These are phyloP conservation scores for Haliclona indistincta DNA, from an alignment of 37 sponge, comb jelly and placozoan genomes.

Conservation along the genomic window DNA sequence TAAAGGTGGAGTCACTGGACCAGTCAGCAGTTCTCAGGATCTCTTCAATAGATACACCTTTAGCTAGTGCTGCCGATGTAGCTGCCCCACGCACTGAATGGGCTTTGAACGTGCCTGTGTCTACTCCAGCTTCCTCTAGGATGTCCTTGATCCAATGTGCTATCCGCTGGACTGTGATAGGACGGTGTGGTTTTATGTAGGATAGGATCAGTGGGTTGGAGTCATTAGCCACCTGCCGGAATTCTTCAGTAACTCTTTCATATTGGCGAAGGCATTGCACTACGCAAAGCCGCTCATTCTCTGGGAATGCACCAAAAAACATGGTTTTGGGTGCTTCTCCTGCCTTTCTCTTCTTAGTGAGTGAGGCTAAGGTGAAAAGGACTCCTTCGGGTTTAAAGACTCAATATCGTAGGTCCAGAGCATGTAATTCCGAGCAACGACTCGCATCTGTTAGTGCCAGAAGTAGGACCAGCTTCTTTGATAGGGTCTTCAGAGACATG, in stretches of 20 bases:
- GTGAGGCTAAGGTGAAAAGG: slow-evolving; percentile 19
- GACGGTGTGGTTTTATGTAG: background rate
- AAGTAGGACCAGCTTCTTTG: slow-evolving; percentile 24
- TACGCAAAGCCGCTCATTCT: background rate
- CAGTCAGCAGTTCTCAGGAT: slow-evolving; percentile 11
- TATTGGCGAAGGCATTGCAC: slow-evolving; percentile 27
- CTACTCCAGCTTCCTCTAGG: slow-evolving; percentile 22
- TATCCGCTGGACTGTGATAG: slow-evolving; percentile 15
- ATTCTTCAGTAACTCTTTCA: slow-evolving; percentile 8
- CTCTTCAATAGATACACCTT: slow-evolving; percentile 14
- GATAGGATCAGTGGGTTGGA: slow-evolving; percentile 4
- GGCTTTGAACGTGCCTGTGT: slow-evolving; percentile 24
- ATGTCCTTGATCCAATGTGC: slow-evolving; percentile 26
- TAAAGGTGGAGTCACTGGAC: slow-evolving; percentile 23
- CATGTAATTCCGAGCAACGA: slow-evolving; percentile 20
- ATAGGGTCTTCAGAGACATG: slow-evolving; percentile 21
- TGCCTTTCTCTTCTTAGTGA: slow-evolving; percentile 23
- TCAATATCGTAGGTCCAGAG: slow-evolving; percentile 23
- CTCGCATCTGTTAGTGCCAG: slow-evolving; percentile 27
- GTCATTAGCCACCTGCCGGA: background rate
- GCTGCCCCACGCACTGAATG: slow-evolving; percentile 37
- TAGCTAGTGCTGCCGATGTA: slow-evolving; percentile 26
- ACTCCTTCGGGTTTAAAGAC: slow-evolving; percentile 34
- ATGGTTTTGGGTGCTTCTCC: background rate
- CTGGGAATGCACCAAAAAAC: background rate